Percentiles rank a stretch among this genome's conserved stretches.
Evolutionary conservation across 2,113 vertebrate species (phyloP).

Genomic region (Paradisaea rubra): DNA sequence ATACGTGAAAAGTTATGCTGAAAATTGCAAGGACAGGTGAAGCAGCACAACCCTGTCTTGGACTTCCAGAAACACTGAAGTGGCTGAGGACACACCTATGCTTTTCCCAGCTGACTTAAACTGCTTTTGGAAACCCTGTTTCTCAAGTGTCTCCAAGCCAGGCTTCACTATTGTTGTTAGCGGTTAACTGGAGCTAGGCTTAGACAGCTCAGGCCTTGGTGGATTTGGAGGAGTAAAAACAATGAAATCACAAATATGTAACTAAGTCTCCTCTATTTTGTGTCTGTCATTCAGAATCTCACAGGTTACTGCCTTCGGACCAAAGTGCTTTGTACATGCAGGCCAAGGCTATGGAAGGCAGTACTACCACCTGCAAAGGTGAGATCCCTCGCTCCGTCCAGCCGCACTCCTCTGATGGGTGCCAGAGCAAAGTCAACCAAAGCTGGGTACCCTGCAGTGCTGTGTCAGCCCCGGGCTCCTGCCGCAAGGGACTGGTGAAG

Average conservation of each 20-base stretch:
- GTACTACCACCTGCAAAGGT: neutral
- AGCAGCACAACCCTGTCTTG: neutral
- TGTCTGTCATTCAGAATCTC: neutral
- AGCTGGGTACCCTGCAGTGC: neutral
- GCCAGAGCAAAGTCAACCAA: neutral
- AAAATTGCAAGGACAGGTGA: neutral
- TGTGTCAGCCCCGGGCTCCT: neutral
- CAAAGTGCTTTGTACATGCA: neutral
- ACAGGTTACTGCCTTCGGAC: neutral
- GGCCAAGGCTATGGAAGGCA: neutral
- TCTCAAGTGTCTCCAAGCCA: neutral
- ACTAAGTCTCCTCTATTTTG: neutral
- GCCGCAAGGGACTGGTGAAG: neutral
- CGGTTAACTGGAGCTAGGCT: neutral
- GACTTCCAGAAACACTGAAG: neutral
- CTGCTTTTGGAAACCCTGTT: neutral
- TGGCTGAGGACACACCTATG: neutral
- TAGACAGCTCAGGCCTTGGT: neutral
- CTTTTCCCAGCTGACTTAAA: neutral
- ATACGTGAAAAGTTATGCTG: neutral
- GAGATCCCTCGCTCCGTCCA: neutral
- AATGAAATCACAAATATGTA: neutral
- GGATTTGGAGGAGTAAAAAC: neutral
- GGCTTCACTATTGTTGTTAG: neutral
- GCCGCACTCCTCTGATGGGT: rapidly evolving